A percentile compares a stretch with the other conserved stretches of the same genome.
These are phyloP conservation scores for Plebejus argus DNA, from an alignment of 2,888 invertebrate species.

Conservation along the genomic window DNA sequence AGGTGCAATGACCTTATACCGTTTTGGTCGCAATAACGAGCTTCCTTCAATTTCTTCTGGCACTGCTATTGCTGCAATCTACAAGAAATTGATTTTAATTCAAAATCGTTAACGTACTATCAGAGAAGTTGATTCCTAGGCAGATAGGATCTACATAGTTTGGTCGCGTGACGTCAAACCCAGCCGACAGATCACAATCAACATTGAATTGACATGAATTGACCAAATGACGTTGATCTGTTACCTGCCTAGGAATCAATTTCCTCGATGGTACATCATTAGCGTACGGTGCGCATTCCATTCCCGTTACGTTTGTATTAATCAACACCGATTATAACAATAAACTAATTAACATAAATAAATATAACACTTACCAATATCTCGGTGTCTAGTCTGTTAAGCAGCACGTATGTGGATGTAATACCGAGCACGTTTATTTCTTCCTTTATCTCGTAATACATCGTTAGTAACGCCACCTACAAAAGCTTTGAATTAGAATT, in stretches of 20 bases:
- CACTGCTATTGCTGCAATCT: constrained; percentile 48
- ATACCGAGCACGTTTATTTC: constrained; percentile 84
- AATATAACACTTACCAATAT: constrained; percentile 70
- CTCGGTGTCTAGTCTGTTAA: constrained; percentile 80
- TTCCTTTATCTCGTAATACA: constrained; percentile 83
- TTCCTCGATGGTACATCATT: too few species aligned
- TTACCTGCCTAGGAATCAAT: too few species aligned
- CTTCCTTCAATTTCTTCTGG: constrained; percentile 46
- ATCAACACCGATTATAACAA: too few species aligned
- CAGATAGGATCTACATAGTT: too few species aligned
- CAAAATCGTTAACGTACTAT: too few species aligned
- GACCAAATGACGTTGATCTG: too few species aligned
- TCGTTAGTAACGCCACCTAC: constrained; percentile 82
- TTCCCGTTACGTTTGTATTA: too few species aligned
- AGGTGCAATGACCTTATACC: constrained; percentile 54
- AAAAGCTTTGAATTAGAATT: neutral
- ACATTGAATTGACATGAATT: too few species aligned
- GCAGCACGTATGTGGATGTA: constrained; percentile 82
- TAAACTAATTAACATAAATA: constrained; percentile 49
- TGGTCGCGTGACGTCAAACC: too few species aligned
- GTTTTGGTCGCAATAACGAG: constrained; percentile 48
- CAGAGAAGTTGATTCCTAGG: too few species aligned
- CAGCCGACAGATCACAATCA: too few species aligned
- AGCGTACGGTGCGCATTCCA: too few species aligned
- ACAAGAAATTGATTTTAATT: neutral